Base-by-base conservation (phyloP, 1,140 invertebrate genomes). In the Condylostylus longicornis region DNA sequence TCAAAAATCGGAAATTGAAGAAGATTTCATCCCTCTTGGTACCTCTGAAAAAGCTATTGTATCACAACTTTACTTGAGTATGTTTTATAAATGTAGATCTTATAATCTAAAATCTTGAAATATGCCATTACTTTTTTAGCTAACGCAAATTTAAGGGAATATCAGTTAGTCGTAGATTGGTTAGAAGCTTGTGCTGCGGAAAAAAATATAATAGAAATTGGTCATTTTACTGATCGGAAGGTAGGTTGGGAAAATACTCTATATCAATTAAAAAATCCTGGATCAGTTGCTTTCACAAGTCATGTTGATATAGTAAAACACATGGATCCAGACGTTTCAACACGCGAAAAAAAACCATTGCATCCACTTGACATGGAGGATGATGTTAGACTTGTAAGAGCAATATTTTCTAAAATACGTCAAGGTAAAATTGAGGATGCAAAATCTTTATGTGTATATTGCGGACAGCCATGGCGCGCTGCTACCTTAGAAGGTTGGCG, bases 321-420 rank as follows among this genome's bases (percentile, higher is more conserved):
- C 44, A 63, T 96, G 47, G 90, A 98, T 65, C 90, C 90, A n/a
- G 91, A 97, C 75, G 89, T 89, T 21, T 79, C 84, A 1, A 63
- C 75, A 15, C 68, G 87, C 39, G 76, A 93, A 51, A 76, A 76
- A 14, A 77, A 72, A 53, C 71, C 72, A 17, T 63, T 96, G 13
- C 88, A 94, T 63, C 80, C 89, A 52, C 64, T 94, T 33, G 91
- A 97, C 58, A 70, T 69, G 51, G 82, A 90, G 60, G 89, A 95
- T 69, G 89, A 95, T 50, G 65, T 68, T 38, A 68, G 81, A 45
- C 58, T 95, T 2, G 59, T 79, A 17, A 71, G 65, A 29, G 61
- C 62, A 46, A 67, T 91, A 23, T 87, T 87, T 50, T 63, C 66
- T n/a, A 71, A 80, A 63, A 71, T 95, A 27, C 68, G 89, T 22